Base-by-base conservation (phyloP, 2,888 invertebrate genomes). In the Onthophagus sagittarius region DNA sequence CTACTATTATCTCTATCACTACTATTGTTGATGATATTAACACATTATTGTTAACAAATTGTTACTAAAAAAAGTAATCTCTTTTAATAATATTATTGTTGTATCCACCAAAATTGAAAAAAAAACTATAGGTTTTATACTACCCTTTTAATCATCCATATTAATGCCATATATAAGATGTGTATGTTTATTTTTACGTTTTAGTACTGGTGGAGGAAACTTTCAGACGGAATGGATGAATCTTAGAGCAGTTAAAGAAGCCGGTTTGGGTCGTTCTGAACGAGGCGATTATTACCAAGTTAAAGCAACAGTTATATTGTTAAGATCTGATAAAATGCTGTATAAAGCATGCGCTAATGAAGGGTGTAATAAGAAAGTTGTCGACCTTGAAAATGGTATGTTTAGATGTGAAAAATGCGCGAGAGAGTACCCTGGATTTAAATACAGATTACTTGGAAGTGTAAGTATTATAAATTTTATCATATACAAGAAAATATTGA, bases 351-450 rank as follows among this genome's bases (percentile, higher is more conserved):
- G 99, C 79, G 94, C 97, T 0, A 89, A 90, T 70, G 90, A 93
- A 0, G 91, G 91, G 71, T 99, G 99, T 85, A 97, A 98, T 84
- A 99, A 99, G 86, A 99, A 99, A 85, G 88, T 98, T 0, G 87
- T 96, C 6, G 97, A 98, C 84, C 90, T 93, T 81, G 92, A 93
- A 77, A 96, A 96, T 81, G 96, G 95, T 0, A 88, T 92, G 82
- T 99, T 91, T 85, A 89, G 96, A 71, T 99, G 99, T 85, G 99
- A 99, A 84, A 99, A 99, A 85, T 99, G 99, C 84, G 91, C 92
- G 81, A 88, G 90, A 72, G 95, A 95, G 77, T 94, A 89, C 83
- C 91, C 93, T 0, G 93, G 93, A 79, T 98, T 92, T 84, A 95
- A 95, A 81, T 96, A 95, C 86, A 89, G 98, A 64, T 86, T 97